Evolutionary conservation across 2,113 vertebrate genomes (phyloP), one percentile per base, ranked within the genome.

Genomic region (Eudorcas thomsonii): DNA sequence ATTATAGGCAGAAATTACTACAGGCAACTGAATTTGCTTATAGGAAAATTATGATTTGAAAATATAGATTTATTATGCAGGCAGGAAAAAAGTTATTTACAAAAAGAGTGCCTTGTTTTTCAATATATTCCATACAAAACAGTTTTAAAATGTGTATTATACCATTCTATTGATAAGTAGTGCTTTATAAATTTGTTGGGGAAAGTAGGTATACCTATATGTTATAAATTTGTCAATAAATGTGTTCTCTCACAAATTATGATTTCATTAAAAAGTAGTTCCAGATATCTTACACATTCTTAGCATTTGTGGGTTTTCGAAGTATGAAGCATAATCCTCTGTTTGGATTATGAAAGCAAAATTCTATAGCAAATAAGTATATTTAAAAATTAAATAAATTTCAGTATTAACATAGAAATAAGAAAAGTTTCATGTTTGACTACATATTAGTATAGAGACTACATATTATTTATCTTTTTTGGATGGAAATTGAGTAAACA

Each of bases 191-290:
- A 71, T 55, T 86, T 88, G 30, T 25, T n/a, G 45, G 7, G 16
- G 15, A 98, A 82, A 82, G 23, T 57, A 57, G 10, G 36, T 83
- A 15, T 81, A 89, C 26, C 14, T 55, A 16, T 81, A 54, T 80
- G 28, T 64, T 54, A 60, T 54, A 55, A 90, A 91, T 96, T 88
- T 94, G 25, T 95, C 59, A 91, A 16, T 45, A 84, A 93, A 45
- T 96, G 82, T 81, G 28, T 82, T 94, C n/a, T 85, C 74, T 39
- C 45, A 90, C 3, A 80, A 96, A 92, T 52, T 91, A 62, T 84
- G 14, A 93, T 93, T 87, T 88, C 43, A 95, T 43, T 93, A 55
- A 28, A 82, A 90, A 77, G 50, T 36, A 71, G 19, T 39, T 85
- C 30, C 52, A 88, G 93, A 62, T 77, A 17, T 82, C 13, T 97